These are phyloP conservation scores for Zophobas atratus DNA, from an alignment of 1,140 invertebrate species.

Conservation along the genomic window DNA sequence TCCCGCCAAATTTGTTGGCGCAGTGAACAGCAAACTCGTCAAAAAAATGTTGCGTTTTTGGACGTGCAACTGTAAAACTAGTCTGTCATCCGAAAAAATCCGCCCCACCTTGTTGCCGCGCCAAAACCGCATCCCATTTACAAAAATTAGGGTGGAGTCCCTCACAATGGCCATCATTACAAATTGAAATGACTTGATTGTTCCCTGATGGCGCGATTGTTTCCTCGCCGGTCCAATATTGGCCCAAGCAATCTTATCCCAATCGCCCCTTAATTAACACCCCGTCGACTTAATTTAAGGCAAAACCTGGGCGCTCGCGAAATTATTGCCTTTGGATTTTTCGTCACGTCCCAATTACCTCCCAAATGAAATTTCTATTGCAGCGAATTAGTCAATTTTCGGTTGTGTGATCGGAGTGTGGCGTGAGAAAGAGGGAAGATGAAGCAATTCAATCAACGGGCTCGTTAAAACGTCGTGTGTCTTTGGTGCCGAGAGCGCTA, in stretches of 20 bases:
- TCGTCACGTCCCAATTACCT: constrained; percentile 22
- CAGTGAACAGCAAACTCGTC: too few species aligned
- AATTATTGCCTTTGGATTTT: constrained; percentile 12
- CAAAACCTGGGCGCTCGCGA: background rate
- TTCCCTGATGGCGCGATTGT: background rate
- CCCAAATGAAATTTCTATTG: constrained; percentile 35
- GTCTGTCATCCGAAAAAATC: too few species aligned
- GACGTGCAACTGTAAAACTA: too few species aligned
- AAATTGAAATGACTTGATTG: constrained; percentile 4
- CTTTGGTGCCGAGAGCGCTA: background rate
- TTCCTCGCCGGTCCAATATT: background rate
- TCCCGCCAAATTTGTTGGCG: too few species aligned
- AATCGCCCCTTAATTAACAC: constrained; percentile 21
- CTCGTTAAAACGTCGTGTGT: constrained; percentile 7
- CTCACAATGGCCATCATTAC: background rate
- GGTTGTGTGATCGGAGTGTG: constrained; percentile 2
- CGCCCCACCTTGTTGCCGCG: background rate
- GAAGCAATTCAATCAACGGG: constrained; percentile 4
- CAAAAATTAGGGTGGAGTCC: constrained; percentile 17
- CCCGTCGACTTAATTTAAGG: constrained; percentile 27
- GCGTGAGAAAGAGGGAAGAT: too few species aligned
- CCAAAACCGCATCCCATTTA: constrained; percentile 2
- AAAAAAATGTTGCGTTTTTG: too few species aligned
- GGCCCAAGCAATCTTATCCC: background rate
- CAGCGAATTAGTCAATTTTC: constrained; percentile 27